phyloP scores from a whole-genome alignment of 2,888 invertebrate genomes.

The Eucera pruinosa region DNA sequence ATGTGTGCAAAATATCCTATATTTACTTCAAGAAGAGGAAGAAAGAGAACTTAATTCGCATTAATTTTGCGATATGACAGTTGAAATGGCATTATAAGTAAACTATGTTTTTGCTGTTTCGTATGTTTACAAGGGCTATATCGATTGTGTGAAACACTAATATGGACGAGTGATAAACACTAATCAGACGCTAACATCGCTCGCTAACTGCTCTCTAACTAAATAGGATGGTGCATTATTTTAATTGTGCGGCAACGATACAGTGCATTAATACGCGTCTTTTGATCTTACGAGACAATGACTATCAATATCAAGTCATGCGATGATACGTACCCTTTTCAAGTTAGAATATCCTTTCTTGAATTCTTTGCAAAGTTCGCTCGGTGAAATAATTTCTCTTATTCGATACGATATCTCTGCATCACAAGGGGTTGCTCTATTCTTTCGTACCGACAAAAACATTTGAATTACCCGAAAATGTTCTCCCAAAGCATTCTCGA shows the following conservation, averaged over 20 bases:
- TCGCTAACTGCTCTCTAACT: conserved; percentile 66
- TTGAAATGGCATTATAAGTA: conserved; percentile 21
- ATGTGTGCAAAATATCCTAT: conserved; percentile 29
- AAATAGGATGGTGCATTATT: conserved; percentile 34
- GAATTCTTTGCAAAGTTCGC: conserved; percentile 4
- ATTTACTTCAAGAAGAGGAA: conserved; percentile 60
- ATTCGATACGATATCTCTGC: background rate
- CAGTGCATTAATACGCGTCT: conserved; percentile 26
- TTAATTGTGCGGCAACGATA: conserved; percentile 33
- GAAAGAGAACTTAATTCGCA: conserved; percentile 63
- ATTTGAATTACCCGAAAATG: conserved; percentile 7
- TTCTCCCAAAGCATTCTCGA: conserved; percentile 12
- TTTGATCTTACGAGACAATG: background rate
- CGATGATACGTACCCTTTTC: background rate
- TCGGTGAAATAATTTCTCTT: background rate
- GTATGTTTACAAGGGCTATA: conserved; percentile 28
- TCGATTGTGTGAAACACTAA: conserved; percentile 48
- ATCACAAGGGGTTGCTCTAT: background rate
- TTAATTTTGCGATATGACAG: conserved; percentile 52
- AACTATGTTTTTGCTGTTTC: conserved; percentile 18
- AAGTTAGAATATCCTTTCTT: background rate
- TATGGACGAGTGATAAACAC: conserved; percentile 61
- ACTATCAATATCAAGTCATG: background rate
- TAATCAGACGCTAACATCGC: conserved; percentile 63
- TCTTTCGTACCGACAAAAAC: background rate